Evolutionary conservation across 2,113 vertebrate species (phyloP).

Genomic region (Notechis scutatus): DNA sequence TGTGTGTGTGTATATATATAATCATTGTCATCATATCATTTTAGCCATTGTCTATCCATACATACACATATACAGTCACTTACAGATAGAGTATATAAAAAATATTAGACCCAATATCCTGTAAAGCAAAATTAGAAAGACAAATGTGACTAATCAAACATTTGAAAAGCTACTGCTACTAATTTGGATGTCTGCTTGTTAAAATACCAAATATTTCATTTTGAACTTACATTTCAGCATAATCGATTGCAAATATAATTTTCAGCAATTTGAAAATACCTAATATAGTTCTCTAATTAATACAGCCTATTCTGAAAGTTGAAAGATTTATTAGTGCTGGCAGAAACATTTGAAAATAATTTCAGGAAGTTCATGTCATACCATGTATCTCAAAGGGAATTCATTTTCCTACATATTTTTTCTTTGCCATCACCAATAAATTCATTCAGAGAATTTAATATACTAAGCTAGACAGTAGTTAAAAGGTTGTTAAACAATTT

Average conservation of each 20-base stretch:
- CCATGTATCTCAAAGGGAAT: constrained; percentile 58
- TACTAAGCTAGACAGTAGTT: constrained; percentile 41
- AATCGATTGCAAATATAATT: constrained; percentile 55
- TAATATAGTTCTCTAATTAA: constrained; percentile 63
- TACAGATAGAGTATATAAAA: not conserved
- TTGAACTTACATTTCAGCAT: constrained; percentile 22
- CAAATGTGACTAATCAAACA: constrained; percentile 56
- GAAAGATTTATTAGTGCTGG: constrained; percentile 68
- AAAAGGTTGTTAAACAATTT: constrained; percentile 57
- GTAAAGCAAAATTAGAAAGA: constrained; percentile 57
- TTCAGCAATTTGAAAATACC: constrained; percentile 62
- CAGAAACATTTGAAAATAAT: constrained; percentile 67
- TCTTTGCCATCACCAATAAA: constrained; percentile 62
- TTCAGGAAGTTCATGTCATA: constrained; percentile 60
- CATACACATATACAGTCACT: not conserved
- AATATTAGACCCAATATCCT: constrained; percentile 42
- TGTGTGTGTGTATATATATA: too few relatives aligned
- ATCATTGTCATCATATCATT: not conserved
- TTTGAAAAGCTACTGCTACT: constrained; percentile 31
- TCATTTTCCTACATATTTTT: constrained; percentile 38
- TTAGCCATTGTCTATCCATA: not conserved
- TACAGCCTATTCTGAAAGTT: constrained; percentile 53
- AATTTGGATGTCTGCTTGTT: not conserved
- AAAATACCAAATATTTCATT: constrained; percentile 51
- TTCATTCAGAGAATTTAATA: constrained; percentile 63